These are phyloP conservation scores for Camponotus vicinus DNA, from an alignment of 1,140 invertebrate species.

Conservation along the genomic window DNA sequence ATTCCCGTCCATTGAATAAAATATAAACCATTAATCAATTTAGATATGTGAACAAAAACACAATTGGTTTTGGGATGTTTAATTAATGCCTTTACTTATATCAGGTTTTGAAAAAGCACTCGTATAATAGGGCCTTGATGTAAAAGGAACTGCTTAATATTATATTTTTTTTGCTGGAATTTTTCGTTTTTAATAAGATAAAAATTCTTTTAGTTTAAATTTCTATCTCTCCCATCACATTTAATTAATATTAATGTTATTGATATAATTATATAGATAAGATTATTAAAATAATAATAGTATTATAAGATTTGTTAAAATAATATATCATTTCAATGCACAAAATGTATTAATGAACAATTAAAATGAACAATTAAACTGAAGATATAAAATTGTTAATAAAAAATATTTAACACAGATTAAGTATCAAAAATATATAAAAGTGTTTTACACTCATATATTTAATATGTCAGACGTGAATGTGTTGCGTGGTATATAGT, in stretches of 20 bases:
- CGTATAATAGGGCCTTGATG: not conserved
- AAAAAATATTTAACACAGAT: not conserved
- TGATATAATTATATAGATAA: not conserved
- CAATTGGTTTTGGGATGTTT: slow-evolving; percentile 11
- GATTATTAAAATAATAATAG: not conserved
- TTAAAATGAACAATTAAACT: not conserved
- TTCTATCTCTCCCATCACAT: not conserved
- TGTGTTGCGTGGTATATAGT: not conserved
- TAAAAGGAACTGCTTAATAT: slow-evolving; percentile 8
- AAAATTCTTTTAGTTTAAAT: slow-evolving; percentile 48
- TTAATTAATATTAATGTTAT: not conserved
- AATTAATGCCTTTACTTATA: slow-evolving; percentile 10
- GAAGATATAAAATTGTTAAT: not conserved
- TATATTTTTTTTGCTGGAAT: not conserved
- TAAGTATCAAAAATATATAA: slow-evolving; percentile 8
- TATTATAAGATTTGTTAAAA: not conserved
- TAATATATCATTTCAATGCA: not conserved
- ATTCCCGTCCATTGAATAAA: slow-evolving; percentile 55
- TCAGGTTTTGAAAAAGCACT: not conserved
- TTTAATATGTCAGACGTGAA: not conserved
- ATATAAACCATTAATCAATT: slow-evolving; percentile 14
- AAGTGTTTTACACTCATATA: slow-evolving; percentile 13
- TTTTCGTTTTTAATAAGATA: not conserved
- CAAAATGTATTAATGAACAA: not conserved
- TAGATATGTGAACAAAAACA: not conserved